Evolutionary conservation across 2,797 vertebrate species (phyloP).

Genomic region (Cichlasoma orientale): DNA sequence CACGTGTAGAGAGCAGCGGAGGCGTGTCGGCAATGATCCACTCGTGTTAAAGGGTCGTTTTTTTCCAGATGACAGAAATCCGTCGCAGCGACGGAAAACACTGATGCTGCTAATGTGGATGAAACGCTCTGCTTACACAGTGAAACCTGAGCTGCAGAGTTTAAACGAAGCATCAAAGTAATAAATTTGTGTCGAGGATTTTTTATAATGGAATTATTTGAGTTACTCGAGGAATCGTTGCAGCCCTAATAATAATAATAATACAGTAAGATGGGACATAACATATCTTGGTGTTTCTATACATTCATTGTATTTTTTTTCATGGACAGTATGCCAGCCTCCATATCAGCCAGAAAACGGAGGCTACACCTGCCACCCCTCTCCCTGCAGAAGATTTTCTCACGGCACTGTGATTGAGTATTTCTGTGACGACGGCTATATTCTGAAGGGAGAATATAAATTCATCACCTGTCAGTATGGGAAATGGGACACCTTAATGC

Average conservation of each 20-base stretch:
- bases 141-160: too few species aligned
- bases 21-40: too few species aligned
- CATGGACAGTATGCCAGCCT: conserved; percentile 85
- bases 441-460: conserved; percentile 91
- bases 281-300: neutral
- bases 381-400: conserved; percentile 85
- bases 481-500: conserved; percentile 89
- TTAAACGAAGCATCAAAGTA: too few species aligned
- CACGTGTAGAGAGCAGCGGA: too few species aligned
- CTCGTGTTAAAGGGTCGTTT: too few species aligned
- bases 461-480: conserved; percentile 91
- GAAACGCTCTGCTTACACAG: neutral
- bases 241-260: too few species aligned
- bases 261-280: neutral
- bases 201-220: too few species aligned
- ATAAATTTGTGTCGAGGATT: too few species aligned
- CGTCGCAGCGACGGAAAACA: too few species aligned
- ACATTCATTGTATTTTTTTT: conserved; percentile 3
- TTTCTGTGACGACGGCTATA: conserved; percentile 90
- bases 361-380: conserved; percentile 90
- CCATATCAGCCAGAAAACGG: conserved; percentile 91
- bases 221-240: too few species aligned
- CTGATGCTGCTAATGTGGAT: neutral
- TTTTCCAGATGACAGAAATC: too few species aligned
- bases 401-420: conserved; percentile 91